Evolutionary conservation across 2,888 invertebrate genomes (phyloP), one percentile per base, ranked within the genome.

Genomic region (Zaprionus obscuricornis): DNA sequence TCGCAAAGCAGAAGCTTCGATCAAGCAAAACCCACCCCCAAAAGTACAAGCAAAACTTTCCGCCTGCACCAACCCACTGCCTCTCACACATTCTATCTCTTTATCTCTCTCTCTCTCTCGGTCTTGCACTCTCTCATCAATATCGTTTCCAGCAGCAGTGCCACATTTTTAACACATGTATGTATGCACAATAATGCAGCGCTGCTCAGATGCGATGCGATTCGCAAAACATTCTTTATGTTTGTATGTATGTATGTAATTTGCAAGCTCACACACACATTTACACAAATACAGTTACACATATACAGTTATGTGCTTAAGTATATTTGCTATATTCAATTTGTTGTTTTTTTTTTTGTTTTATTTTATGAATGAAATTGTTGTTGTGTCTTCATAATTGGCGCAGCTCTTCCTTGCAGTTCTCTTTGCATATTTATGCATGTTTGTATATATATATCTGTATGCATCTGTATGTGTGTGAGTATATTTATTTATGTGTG

Each of bases 301-400:
- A n/a, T n/a, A n/a, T n/a, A n/a, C n/a, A n/a, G n/a, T n/a, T n/a
- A n/a, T n/a, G n/a, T n/a, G n/a, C n/a, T n/a, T n/a, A n/a, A n/a
- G n/a, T n/a, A n/a, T n/a, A n/a, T n/a, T n/a, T n/a, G n/a, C n/a
- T n/a, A n/a, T n/a, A n/a, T n/a, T n/a, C n/a, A n/a, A n/a, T n/a
- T n/a, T 29, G 29, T 29, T 29, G 11, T 45, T 39, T 0, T n/a
- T 14, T 20, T 10, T 0, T 8, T 22, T 14, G n/a, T n/a, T 58
- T 69, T 40, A 27, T 51, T 64, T 79, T 54, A 77, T 78, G 77
- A 78, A 78, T 78, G 81, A 73, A 81, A 73, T 73, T 57, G 55
- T 75, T 81, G 68, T 69, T 73, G 66, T 57, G 50, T n/a, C n/a
- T 42, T 60, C 63, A 73, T 69, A 64, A 76, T 62, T 57, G 49